phyloP scores from a whole-genome alignment of 2,888 invertebrate genomes.

The Barypeithes pellucidus region DNA sequence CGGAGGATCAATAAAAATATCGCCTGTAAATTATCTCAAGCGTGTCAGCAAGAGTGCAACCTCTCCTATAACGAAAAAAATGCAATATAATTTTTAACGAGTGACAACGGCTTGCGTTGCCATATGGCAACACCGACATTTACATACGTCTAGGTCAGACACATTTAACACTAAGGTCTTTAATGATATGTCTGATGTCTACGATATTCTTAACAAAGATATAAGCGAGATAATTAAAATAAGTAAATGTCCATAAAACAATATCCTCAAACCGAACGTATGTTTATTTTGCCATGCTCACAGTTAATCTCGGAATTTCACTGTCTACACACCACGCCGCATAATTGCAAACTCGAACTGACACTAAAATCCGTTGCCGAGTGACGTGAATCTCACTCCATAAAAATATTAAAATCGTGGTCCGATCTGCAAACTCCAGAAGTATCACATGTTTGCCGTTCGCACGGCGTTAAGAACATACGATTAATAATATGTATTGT shows the following conservation, averaged over 20 bases:
- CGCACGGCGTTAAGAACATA: too few species aligned
- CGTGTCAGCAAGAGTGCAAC: slow-evolving; percentile 33
- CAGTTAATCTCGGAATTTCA: background rate
- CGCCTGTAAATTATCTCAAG: slow-evolving; percentile 31
- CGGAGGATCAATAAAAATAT: slow-evolving; percentile 43
- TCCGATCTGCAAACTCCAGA: too few species aligned
- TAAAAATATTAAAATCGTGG: too few species aligned
- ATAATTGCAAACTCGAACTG: background rate
- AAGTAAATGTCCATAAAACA: too few species aligned
- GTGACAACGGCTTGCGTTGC: background rate
- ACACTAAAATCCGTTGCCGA: background rate
- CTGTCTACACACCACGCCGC: background rate
- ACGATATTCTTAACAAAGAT: background rate
- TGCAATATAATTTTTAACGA: slow-evolving; percentile 4
- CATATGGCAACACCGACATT: background rate
- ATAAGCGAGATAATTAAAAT: too few species aligned
- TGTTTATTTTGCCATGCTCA: background rate
- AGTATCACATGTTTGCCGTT: too few species aligned
- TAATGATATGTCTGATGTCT: too few species aligned
- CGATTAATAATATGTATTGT: too few species aligned
- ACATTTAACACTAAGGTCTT: background rate
- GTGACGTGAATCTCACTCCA: background rate
- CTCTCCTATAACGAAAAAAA: slow-evolving; percentile 33
- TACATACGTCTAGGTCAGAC: background rate
- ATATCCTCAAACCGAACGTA: too few species aligned